A percentile compares a stretch with the other conserved stretches of the same genome.
These are phyloP conservation scores for Tinamus major DNA, from an alignment of 2,797 vertebrate genomes.

Conservation along the genomic window DNA sequence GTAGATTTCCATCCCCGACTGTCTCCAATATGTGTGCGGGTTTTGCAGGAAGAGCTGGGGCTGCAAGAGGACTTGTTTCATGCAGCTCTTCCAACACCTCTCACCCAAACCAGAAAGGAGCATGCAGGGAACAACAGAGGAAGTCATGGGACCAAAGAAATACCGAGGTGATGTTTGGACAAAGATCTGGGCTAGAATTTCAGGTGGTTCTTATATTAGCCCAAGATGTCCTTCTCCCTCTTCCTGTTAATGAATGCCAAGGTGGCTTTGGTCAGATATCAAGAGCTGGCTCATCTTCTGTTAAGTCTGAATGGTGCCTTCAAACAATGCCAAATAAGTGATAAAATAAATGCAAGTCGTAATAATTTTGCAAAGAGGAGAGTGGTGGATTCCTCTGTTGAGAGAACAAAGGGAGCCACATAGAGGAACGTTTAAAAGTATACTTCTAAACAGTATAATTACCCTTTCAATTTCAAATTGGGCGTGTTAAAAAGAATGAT, in stretches of 20 bases:
- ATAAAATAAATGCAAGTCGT: constrained; percentile 37
- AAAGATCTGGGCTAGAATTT: neutral
- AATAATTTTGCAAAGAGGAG: neutral
- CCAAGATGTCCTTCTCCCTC: neutral
- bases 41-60: neutral
- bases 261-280: neutral
- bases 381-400: constrained; percentile 9
- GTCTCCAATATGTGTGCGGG: neutral
- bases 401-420: neutral
- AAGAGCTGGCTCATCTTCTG: neutral
- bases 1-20: neutral
- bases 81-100: neutral
- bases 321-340: constrained; percentile 25
- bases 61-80: neutral
- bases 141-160: neutral
- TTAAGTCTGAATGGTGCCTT: constrained; percentile 1
- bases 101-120: neutral
- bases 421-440: neutral
- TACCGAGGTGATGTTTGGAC: neutral
- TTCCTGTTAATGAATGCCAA: constrained; percentile 15
- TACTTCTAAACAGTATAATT: constrained; percentile 27
- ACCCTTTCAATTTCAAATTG: constrained; percentile 20
- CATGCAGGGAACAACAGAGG: neutral
- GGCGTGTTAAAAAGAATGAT: neutral
- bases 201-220: neutral